These are phyloP conservation scores for Neosilurus hyrtlii DNA, from an alignment of 2,797 vertebrate genomes.

Conservation along the genomic window DNA sequence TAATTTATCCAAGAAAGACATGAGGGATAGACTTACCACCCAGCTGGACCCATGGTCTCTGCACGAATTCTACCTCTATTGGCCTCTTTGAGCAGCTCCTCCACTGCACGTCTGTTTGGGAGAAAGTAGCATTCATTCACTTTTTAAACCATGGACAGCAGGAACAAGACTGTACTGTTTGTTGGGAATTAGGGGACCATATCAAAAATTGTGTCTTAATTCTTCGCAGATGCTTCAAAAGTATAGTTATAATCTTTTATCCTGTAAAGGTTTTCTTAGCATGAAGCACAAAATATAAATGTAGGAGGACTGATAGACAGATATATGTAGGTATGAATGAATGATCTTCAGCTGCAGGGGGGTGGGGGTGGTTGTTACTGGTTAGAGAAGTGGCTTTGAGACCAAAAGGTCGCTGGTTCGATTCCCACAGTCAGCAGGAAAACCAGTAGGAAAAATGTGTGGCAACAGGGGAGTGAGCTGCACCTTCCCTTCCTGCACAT, in stretches of 20 bases:
- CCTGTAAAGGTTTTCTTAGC: neutral
- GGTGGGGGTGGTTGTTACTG: no score
- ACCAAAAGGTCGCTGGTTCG: no score
- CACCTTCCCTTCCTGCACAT: no score
- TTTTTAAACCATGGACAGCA: neutral
- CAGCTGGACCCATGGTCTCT: conserved; percentile 96
- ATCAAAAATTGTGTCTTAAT: neutral
- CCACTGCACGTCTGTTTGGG: conserved; percentile 83
- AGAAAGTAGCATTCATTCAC: neutral
- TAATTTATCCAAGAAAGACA: neutral
- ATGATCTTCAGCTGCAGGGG: no score
- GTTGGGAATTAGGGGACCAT: no score
- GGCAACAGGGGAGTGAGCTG: no score
- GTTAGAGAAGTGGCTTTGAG: no score
- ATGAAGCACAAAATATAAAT: neutral
- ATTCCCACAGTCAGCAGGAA: no score
- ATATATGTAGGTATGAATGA: no score
- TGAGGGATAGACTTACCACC: conserved; percentile 81
- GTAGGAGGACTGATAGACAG: neutral
- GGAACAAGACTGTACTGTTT: neutral
- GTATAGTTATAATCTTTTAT: neutral
- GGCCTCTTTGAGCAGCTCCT: conserved; percentile 94
- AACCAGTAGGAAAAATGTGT: no score
- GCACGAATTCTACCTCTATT: conserved; percentile 88
- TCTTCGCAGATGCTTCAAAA: neutral